phyloP scores from a whole-genome alignment of 2,888 invertebrate genomes.

The Tiphia femorata region DNA sequence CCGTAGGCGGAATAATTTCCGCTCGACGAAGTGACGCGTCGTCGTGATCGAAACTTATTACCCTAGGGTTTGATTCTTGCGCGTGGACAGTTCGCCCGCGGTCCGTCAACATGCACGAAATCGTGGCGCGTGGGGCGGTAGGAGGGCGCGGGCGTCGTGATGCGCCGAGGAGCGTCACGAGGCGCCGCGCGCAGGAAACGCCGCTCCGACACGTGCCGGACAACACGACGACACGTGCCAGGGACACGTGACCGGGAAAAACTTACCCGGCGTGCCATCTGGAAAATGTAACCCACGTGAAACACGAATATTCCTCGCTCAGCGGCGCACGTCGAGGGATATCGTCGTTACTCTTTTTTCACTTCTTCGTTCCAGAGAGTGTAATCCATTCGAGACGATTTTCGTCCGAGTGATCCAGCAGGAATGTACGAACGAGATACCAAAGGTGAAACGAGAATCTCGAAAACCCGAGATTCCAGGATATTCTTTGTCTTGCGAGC shows the following conservation, averaged over 20 bases:
- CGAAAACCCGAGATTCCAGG: no score
- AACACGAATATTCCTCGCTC: constrained; percentile 13
- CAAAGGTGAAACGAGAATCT: no score
- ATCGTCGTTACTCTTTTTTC: background rate
- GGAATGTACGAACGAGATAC: no score
- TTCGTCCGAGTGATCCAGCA: no score
- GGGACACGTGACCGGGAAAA: constrained; percentile 47
- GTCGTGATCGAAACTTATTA: constrained; percentile 17
- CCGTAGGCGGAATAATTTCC: constrained; percentile 19
- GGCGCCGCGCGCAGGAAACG: constrained; percentile 10
- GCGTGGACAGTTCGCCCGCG: constrained; percentile 7
- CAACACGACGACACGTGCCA: constrained; percentile 48
- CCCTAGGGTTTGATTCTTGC: constrained; percentile 2
- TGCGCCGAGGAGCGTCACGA: constrained; percentile 16
- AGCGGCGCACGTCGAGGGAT: background rate
- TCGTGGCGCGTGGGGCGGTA: constrained; percentile 14
- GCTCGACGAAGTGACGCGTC: constrained; percentile 6
- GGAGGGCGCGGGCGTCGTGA: constrained; percentile 10
- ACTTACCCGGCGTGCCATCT: constrained; percentile 35
- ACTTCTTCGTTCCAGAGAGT: background rate
- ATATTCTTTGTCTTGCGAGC: no score
- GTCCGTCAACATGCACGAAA: constrained; percentile 31
- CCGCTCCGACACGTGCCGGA: constrained; percentile 43
- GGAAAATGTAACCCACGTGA: constrained; percentile 37
- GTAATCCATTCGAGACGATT: no score